These are phyloP conservation scores for Prolemur simus DNA, from an alignment of 2,113 vertebrate genomes.

Conservation along the genomic window DNA sequence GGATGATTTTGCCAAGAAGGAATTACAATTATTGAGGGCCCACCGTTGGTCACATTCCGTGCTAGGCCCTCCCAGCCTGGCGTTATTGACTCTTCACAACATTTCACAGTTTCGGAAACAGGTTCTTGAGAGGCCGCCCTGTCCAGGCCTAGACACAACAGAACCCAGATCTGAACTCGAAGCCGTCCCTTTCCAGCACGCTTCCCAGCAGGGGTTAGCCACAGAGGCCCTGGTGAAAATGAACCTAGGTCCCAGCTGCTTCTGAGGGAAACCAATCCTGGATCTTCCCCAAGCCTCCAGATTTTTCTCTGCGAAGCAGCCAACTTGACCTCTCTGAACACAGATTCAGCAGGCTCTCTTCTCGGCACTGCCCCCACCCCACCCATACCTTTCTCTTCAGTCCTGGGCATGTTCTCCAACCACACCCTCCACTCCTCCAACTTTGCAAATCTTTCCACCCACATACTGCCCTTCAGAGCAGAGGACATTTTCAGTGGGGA, in stretches of 20 bases:
- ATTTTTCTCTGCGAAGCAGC: background rate
- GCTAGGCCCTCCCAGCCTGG: background rate
- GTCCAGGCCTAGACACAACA: no score
- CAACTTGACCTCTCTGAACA: background rate
- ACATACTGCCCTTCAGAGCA: background rate
- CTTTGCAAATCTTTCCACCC: background rate
- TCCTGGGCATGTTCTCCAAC: background rate
- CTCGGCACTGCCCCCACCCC: background rate
- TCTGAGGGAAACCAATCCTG: background rate
- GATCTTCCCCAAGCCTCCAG: background rate
- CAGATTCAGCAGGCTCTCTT: background rate
- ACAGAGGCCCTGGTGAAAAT: background rate
- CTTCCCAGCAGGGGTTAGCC: background rate
- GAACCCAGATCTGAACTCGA: background rate
- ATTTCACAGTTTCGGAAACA: background rate
- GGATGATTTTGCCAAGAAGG: background rate
- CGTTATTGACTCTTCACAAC: background rate
- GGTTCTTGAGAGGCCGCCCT: background rate
- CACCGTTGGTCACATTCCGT: background rate
- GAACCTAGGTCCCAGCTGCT: background rate
- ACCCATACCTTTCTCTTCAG: rapidly evolving
- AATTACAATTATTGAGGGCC: background rate
- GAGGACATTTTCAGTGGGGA: background rate
- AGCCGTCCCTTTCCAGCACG: background rate
- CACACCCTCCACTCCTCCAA: background rate